Conservation (phyloP, 2,113 vertebrate genomes). For the Smithornis capensis region DNA sequence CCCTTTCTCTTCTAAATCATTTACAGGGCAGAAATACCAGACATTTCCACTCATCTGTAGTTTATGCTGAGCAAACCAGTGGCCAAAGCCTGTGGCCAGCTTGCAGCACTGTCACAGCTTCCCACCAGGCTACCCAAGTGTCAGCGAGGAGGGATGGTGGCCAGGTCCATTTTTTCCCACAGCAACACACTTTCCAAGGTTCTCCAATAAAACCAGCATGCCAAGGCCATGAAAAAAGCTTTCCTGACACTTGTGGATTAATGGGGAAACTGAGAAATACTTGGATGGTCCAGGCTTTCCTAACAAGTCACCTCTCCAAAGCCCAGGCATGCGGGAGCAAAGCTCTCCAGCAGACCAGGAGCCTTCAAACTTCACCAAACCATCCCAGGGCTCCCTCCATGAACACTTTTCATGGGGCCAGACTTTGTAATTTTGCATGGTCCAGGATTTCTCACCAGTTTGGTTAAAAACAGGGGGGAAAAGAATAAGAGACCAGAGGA, state of each 20-base stretch:
- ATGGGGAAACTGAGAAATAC: conserved; percentile 25
- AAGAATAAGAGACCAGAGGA: background rate
- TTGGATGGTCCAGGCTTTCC: background rate
- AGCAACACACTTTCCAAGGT: conserved; percentile 55
- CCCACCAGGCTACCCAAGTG: background rate
- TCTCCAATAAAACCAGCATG: background rate
- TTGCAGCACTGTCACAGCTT: background rate
- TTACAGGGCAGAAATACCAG: background rate
- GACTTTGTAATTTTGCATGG: background rate
- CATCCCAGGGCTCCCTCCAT: background rate
- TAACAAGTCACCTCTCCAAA: background rate
- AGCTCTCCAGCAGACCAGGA: background rate
- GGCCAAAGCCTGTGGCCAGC: background rate
- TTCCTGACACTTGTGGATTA: conserved; percentile 2
- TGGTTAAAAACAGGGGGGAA: background rate
- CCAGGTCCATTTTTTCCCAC: conserved; percentile 15
- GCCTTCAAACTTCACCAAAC: background rate
- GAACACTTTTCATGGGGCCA: background rate
- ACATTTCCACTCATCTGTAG: background rate
- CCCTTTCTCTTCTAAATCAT: background rate
- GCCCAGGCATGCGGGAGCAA: background rate
- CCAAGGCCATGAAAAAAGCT: conserved; percentile 3
- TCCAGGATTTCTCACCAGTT: background rate
- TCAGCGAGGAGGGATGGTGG: background rate
- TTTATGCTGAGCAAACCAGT: background rate